Base-by-base conservation (phyloP, 2,113 vertebrate species). In the Protomyctophum bolini region DNA sequence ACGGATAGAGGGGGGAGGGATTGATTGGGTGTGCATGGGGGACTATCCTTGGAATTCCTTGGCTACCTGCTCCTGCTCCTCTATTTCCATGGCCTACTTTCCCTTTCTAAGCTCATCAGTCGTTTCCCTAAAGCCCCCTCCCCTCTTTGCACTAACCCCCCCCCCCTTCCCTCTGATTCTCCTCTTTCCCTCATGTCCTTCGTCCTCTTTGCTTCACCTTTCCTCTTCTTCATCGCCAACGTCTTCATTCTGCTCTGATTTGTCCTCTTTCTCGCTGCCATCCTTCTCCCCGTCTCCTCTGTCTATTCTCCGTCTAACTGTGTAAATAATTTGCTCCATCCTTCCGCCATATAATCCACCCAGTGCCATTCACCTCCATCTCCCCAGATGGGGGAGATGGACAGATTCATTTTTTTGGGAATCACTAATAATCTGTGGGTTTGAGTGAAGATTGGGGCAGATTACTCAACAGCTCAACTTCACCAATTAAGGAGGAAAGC, bases 51-150 rank as follows among this genome's bases (percentile, higher is more conserved):
- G 55, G 29, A 59, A 70, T 69, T 59, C 57, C 50, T 54, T 58
- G n/a, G n/a, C 54, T 28, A 8, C 57, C 4, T 58, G 21, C 57
- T 67, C 48, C 8, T 59, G 71, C 62, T 70, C 64, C 55, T 74
- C 52, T 51, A 0, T 67, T 28, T 9, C 59, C 51, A 8, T 73
- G 71, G 11, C 75, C 75, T 72, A 56, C 55, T 79, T 83, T 73
- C 54, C 62, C 33, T 48, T 63, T 51, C 12, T 41, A 1, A 63
- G 51, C 73, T 76, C 76, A 65, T 76, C 58, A 68, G 55, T 62
- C 14, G n/a, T 63, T 70, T 67, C 68, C 54, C 57, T 33, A 52
- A 58, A 70, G 68, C 68, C 63, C 63, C 56, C 51, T 72, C 0
- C 46, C 15, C 10, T 0, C 10, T 0, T 50, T 54, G 15, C 45